A percentile compares a stretch with the other conserved stretches of the same genome.
Conservation (phyloP, 2,888 invertebrate species). For the Zaprionus lineosus region DNA sequence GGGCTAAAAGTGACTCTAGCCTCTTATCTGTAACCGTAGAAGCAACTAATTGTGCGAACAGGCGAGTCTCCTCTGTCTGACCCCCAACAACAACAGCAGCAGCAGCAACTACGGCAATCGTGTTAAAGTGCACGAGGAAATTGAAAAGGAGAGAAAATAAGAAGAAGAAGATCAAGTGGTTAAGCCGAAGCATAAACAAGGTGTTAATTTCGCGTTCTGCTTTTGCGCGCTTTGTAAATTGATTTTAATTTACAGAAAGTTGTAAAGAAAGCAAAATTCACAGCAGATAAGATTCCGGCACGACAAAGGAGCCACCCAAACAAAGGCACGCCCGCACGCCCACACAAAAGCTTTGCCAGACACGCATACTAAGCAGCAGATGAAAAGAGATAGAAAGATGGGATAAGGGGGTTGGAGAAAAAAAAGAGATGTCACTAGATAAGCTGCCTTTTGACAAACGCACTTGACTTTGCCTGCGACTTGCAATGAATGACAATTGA, state of each 20-base stretch:
- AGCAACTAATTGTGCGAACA: constrained; percentile 61
- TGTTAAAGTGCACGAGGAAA: constrained; percentile 10
- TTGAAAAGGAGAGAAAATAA: neutral
- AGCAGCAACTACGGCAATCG: too few relatives aligned
- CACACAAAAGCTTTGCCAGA: constrained; percentile 36
- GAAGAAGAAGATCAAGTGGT: constrained; percentile 9
- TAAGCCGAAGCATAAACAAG: constrained; percentile 59
- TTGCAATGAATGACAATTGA: constrained; percentile 54
- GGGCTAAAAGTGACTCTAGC: constrained; percentile 42
- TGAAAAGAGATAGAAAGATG: neutral
- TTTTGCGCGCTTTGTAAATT: constrained; percentile 55
- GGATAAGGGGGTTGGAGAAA: neutral
- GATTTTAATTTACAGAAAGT: constrained; percentile 50
- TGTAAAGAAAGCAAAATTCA: constrained; percentile 29
- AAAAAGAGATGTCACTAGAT: constrained; percentile 56
- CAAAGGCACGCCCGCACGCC: constrained; percentile 6
- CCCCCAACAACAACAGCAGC: constrained; percentile 19
- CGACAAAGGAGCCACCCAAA: constrained; percentile 29
- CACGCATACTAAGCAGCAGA: constrained; percentile 49
- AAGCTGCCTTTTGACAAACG: constrained; percentile 53
- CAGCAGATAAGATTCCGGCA: constrained; percentile 62
- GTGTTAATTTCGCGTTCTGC: constrained; percentile 63
- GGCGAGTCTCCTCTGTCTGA: constrained; percentile 10
- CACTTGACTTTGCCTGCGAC: constrained; percentile 67
- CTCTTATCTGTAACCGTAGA: constrained; percentile 55